Conservation (phyloP, 2,888 invertebrate species). For the Perithous albicinctus region DNA sequence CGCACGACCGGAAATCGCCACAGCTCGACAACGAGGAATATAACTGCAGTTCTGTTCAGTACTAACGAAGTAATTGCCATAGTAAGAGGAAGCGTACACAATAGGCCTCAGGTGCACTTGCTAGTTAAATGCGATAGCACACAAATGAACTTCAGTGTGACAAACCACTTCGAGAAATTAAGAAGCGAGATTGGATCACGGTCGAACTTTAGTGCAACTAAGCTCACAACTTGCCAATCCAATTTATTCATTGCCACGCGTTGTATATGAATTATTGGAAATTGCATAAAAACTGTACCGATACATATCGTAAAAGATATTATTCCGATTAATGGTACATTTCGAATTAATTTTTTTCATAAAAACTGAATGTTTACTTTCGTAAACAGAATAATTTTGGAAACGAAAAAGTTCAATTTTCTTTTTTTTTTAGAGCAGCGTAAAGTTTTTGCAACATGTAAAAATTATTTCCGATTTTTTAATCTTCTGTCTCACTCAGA, state of each 20-base stretch:
- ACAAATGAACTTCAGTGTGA: constrained; percentile 24
- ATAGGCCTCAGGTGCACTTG: constrained; percentile 11
- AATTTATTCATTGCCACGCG: background rate
- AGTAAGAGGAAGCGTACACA: background rate
- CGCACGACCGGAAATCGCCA: background rate
- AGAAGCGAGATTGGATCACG: background rate
- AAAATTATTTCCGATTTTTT: too few species aligned
- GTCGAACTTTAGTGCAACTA: background rate
- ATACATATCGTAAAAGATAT: too few species aligned
- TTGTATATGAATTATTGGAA: too few species aligned
- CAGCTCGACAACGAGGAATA: constrained; percentile 13
- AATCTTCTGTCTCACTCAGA: too few species aligned
- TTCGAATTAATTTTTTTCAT: too few species aligned
- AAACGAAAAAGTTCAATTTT: too few species aligned
- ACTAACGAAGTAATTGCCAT: constrained; percentile 17
- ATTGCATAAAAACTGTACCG: too few species aligned
- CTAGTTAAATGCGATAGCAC: background rate
- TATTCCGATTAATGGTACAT: too few species aligned
- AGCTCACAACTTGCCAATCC: background rate
- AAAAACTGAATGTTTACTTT: too few species aligned
- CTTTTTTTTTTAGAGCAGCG: too few species aligned
- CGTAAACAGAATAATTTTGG: too few species aligned
- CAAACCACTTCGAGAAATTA: constrained; percentile 24
- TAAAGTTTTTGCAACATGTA: too few species aligned
- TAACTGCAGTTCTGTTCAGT: background rate